A percentile compares a stretch with the other conserved stretches of the same genome.
phyloP scores from a whole-genome alignment of 2,113 vertebrate species.

The Nycticryphes semicollaris region DNA sequence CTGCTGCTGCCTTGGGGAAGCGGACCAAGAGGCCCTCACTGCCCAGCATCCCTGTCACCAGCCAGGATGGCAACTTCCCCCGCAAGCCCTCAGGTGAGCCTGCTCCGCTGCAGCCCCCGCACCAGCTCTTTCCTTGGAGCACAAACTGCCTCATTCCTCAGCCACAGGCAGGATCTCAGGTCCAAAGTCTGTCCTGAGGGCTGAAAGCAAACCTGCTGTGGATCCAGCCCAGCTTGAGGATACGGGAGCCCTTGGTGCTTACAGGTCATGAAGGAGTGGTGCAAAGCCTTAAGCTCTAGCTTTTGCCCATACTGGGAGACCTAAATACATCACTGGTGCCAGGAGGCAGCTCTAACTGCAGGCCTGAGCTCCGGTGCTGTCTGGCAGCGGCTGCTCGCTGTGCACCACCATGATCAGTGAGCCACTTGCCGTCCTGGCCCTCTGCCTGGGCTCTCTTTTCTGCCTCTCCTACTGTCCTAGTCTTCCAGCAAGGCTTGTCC shows the following conservation, averaged over 20 bases:
- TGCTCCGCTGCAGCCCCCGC: accelerated
- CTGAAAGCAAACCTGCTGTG: too few relatives aligned
- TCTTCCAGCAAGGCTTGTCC: neutral
- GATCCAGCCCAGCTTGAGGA: too few relatives aligned
- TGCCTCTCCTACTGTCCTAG: neutral
- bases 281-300: neutral
- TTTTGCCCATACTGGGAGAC: neutral
- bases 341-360: neutral
- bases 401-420: neutral
- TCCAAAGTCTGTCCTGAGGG: neutral
- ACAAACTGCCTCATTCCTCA: neutral
- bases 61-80: neutral
- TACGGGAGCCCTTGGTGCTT: too few relatives aligned
- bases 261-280: neutral
- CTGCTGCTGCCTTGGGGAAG: neutral
- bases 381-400: neutral
- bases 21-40: slow-evolving; percentile 7
- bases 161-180: neutral
- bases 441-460: neutral
- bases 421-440: neutral
- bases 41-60: slow-evolving; percentile 16
- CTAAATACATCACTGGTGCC: neutral
- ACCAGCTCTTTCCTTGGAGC: neutral
- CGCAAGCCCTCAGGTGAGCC: slow-evolving; percentile 66
- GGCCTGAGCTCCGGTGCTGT: neutral